Percentiles rank a stretch among this genome's conserved stretches.
phyloP scores from a whole-genome alignment of 2,888 invertebrate species.

The Drosophila nr. perissopoda region DNA sequence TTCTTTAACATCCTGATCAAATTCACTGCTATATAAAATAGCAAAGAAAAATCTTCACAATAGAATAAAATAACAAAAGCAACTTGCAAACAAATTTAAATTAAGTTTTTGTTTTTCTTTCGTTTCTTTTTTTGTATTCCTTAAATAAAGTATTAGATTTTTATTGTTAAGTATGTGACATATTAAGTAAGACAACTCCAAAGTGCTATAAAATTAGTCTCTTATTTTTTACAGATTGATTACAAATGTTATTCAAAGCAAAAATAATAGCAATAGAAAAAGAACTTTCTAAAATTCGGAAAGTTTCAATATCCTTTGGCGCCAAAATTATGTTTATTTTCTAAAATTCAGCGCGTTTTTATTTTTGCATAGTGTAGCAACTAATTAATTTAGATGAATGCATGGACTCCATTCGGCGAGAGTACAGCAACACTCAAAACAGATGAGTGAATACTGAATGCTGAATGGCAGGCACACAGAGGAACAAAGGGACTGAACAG shows the following conservation, averaged over 20 bases:
- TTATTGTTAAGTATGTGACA: background rate
- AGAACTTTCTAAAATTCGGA: too few relatives aligned
- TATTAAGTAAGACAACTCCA: background rate
- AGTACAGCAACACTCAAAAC: background rate
- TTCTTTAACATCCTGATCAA: background rate
- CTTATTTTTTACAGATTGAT: background rate
- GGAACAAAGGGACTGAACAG: background rate
- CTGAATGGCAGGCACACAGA: slow-evolving; percentile 15
- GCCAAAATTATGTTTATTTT: too few relatives aligned
- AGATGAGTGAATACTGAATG: background rate
- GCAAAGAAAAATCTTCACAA: slow-evolving; percentile 8
- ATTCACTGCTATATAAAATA: background rate
- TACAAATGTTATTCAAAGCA: background rate
- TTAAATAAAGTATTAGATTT: background rate
- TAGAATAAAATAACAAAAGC: slow-evolving; percentile 15
- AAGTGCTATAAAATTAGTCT: background rate
- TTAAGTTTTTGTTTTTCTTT: slow-evolving; percentile 19
- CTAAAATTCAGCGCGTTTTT: too few relatives aligned
- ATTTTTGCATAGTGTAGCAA: too few relatives aligned
- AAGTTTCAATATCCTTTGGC: too few relatives aligned
- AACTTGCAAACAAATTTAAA: slow-evolving; percentile 52
- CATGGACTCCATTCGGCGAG: background rate
- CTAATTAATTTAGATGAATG: background rate
- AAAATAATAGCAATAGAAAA: too few relatives aligned
- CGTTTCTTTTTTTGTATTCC: background rate